A percentile compares a stretch with the other conserved stretches of the same genome.
These are phyloP conservation scores for Sprattus sprattus DNA, from an alignment of 2,113 vertebrate genomes.

Conservation along the genomic window DNA sequence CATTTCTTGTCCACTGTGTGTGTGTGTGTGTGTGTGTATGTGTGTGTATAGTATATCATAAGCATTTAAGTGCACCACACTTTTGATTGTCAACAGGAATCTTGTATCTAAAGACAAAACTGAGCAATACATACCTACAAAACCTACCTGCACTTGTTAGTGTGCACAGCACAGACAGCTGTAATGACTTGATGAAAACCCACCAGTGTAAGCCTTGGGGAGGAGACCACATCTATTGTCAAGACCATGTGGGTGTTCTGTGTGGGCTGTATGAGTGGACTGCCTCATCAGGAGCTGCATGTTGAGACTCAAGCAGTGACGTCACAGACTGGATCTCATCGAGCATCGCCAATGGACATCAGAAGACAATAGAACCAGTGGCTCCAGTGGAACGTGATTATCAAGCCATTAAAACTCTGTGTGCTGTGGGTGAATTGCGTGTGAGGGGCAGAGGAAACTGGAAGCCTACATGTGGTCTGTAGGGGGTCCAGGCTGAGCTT, in stretches of 20 bases:
- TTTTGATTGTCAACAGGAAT: no score
- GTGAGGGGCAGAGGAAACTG: background rate
- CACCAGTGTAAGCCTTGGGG: background rate
- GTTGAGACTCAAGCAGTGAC: background rate
- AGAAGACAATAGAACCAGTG: background rate
- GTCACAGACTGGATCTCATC: background rate
- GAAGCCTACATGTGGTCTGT: background rate
- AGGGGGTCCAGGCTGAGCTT: background rate
- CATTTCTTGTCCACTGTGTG: background rate
- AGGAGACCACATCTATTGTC: background rate
- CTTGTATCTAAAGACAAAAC: background rate
- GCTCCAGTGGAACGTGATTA: background rate
- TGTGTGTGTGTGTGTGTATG: background rate
- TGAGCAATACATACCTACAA: background rate
- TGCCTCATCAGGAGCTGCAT: background rate
- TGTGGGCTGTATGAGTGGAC: no score
- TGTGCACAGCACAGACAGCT: background rate
- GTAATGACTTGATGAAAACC: no score
- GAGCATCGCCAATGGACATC: no score
- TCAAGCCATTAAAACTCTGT: background rate
- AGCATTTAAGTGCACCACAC: no score
- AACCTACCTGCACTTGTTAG: background rate
- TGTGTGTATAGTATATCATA: no score
- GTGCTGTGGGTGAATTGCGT: background rate
- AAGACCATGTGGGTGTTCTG: background rate